phyloP scores from a whole-genome alignment of 2,888 invertebrate species.

The Mesorhabditis spiculigera region DNA sequence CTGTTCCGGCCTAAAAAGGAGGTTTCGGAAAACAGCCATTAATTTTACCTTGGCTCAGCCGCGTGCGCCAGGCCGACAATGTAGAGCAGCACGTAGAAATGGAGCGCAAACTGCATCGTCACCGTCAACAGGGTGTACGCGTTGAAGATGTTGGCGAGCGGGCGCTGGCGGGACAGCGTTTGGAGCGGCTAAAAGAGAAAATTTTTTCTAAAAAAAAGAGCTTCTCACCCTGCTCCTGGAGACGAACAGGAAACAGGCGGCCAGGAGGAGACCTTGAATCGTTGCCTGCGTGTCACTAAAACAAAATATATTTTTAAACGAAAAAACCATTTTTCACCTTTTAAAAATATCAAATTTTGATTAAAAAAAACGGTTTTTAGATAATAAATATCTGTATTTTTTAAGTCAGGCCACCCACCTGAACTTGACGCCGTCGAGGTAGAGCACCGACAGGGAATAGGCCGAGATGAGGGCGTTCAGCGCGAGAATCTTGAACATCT shows the following conservation, averaged over 20 bases:
- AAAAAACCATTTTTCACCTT: not conserved
- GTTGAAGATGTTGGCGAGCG: slow-evolving; percentile 97
- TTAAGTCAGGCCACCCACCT: not conserved
- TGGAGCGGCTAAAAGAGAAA: slow-evolving; percentile 74
- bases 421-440: slow-evolving; percentile 94
- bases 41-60: slow-evolving; percentile 40
- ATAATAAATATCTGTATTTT: too few relatives aligned
- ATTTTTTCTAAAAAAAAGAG: slow-evolving; percentile 9
- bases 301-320: not conserved
- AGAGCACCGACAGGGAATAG: slow-evolving; percentile 92
- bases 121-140: slow-evolving; percentile 93
- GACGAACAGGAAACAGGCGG: slow-evolving; percentile 95
- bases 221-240: slow-evolving; percentile 83
- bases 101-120: slow-evolving; percentile 85
- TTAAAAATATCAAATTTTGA: too few relatives aligned
- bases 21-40: too few relatives aligned
- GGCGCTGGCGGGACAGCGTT: slow-evolving; percentile 84
- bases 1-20: slow-evolving; percentile 40
- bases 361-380: too few relatives aligned
- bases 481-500: slow-evolving; percentile 99
- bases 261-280: slow-evolving; percentile 87
- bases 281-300: slow-evolving; percentile 88
- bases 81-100: slow-evolving; percentile 84
- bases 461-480: slow-evolving; percentile 94
- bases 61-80: slow-evolving; percentile 68